Percentiles rank a stretch among this genome's conserved stretches.
Evolutionary conservation across 2,113 vertebrate species (phyloP).

Genomic region (Spermophilus dauricus): DNA sequence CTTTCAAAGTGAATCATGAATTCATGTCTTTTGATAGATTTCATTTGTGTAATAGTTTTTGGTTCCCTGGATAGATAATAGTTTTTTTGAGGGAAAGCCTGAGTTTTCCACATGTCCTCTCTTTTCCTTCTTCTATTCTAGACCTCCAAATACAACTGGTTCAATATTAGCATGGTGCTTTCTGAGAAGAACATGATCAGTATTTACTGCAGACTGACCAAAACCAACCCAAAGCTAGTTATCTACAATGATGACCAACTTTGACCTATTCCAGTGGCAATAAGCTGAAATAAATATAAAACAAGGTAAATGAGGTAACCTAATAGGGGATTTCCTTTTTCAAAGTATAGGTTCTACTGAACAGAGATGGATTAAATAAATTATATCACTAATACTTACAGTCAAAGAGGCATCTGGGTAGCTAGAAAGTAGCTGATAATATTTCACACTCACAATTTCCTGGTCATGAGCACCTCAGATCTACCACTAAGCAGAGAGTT

Average conservation of each 20-base stretch:
- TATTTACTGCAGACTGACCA: background rate
- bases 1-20: background rate
- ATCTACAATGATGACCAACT: background rate
- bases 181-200: background rate
- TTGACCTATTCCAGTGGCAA: background rate
- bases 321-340: background rate
- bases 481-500: background rate
- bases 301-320: background rate
- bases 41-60: background rate
- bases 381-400: background rate
- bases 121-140: background rate
- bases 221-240: background rate
- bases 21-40: background rate
- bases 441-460: background rate
- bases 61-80: background rate
- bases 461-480: background rate
- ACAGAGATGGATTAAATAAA: fast-evolving
- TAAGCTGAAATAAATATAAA: background rate
- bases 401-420: background rate
- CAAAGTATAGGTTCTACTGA: background rate
- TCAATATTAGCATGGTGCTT: background rate
- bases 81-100: background rate
- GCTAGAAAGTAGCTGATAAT: background rate
- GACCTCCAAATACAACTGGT: background rate
- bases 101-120: fast-evolving